Evolutionary conservation across 1,140 invertebrate genomes (phyloP).

Genomic region (Polypedilum pembai): DNA sequence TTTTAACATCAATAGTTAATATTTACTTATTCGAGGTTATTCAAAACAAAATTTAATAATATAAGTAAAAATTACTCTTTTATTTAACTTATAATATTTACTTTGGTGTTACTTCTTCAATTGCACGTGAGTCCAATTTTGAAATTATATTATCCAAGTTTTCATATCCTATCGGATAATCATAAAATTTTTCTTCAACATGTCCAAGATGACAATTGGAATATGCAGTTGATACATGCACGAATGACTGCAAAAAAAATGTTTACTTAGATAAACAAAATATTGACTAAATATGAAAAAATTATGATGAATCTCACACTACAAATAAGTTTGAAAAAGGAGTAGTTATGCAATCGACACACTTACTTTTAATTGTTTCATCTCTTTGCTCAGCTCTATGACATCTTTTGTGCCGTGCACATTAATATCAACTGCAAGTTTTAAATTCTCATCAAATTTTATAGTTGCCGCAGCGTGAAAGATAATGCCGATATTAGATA

Average conservation of each 20-base stretch:
- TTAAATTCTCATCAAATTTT: slow-evolving; percentile 61
- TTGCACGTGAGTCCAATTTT: slow-evolving; percentile 48
- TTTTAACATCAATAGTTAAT: too few species aligned
- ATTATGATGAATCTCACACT: too few species aligned
- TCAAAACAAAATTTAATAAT: too few species aligned
- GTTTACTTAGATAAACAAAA: slow-evolving; percentile 27
- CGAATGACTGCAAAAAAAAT: slow-evolving; percentile 46
- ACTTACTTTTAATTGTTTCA: slow-evolving; percentile 54
- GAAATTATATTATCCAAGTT: slow-evolving; percentile 50
- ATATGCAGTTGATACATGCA: slow-evolving; percentile 64
- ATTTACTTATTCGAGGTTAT: too few species aligned
- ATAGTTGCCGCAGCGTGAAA: slow-evolving; percentile 64
- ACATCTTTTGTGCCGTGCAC: slow-evolving; percentile 57
- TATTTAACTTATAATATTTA: slow-evolving; percentile 35
- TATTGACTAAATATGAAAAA: too few species aligned
- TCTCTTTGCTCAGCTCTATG: slow-evolving; percentile 54
- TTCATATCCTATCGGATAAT: slow-evolving; percentile 54
- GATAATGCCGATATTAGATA: slow-evolving; percentile 58
- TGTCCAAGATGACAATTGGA: slow-evolving; percentile 52
- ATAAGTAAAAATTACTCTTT: too few species aligned
- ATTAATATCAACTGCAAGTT: slow-evolving; percentile 58
- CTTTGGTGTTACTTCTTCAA: slow-evolving; percentile 49
- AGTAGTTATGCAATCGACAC: neutral
- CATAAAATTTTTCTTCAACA: slow-evolving; percentile 61
- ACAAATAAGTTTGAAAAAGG: neutral